Evolutionary conservation across 2,113 vertebrate species (phyloP), one percentile per base, ranked within the genome.

Genomic region (Siphamia tubifer): DNA sequence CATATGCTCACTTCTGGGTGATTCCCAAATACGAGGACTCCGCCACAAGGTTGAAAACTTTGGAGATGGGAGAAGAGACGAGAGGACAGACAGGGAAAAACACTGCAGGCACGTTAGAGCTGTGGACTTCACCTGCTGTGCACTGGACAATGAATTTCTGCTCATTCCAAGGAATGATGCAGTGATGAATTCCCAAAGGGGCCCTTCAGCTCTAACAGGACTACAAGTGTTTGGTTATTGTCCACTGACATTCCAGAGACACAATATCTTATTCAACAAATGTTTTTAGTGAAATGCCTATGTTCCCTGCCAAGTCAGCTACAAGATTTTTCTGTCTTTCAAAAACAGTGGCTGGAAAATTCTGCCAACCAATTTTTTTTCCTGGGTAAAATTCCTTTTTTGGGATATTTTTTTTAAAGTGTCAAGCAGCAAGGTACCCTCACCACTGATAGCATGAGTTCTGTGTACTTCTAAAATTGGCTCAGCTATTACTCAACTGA

Each of bases 401-500:
- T 68, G 57, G 79, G 47, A 79, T n/a, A n/a, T n/a, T n/a, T n/a
- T n/a, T n/a, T n/a, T n/a, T n/a, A n/a, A n/a, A n/a, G n/a, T 10
- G 12, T 77, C 25, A 52, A 89, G 81, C 81, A 89, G 83, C 80
- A 63, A 87, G 42, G 74, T 48, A 72, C 67, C 73, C 54, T 76
- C 35, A 57, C 69, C 65, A 74, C 67, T 75, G 54, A 73, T 64
- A 71, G 55, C 68, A 65, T 63, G 53, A 68, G 45, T 77, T 61
- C 52, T 68, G 73, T 55, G 67, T 68, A 47, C 57, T 68, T 79
- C 69, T 72, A 75, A 62, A 78, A 82, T 55, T 67, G 75, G 71
- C 78, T 84, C 82, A 77, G 81, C 49, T 60, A 48, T 81, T 62
- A 84, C 55, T 53, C 31, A 44, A 57, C 83, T 81, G 85, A 85